A percentile compares a stretch with the other conserved stretches of the same genome.
Evolutionary conservation across 92 coral and sea anemone genomes (phyloP).

Genomic region (Actinostola sp.): DNA sequence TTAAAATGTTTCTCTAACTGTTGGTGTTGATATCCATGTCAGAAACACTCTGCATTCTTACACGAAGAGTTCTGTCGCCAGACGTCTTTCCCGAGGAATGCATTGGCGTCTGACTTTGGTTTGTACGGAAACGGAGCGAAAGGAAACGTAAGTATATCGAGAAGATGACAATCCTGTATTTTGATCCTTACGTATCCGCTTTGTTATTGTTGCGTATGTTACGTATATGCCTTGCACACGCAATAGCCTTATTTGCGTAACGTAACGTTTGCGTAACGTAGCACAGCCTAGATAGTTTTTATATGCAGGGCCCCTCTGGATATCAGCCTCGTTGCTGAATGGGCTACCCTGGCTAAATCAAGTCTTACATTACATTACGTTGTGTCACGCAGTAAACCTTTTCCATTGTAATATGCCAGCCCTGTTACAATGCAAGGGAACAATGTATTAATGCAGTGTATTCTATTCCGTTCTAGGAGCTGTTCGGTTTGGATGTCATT

Average conservation of each 20-base stretch:
- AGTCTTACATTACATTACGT: no score
- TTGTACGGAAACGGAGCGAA: slow-evolving; percentile 89
- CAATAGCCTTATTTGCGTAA: neutral
- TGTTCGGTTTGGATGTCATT: slow-evolving; percentile 90
- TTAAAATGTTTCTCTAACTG: neutral
- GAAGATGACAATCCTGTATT: no score
- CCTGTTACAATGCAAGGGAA: neutral
- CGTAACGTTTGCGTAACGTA: neutral
- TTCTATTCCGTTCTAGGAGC: slow-evolving; percentile 59
- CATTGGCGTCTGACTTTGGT: slow-evolving; percentile 87
- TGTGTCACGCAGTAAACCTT: no score
- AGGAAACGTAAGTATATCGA: slow-evolving; percentile 87
- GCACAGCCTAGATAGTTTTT: neutral
- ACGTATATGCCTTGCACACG: neutral
- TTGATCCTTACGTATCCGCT: no score
- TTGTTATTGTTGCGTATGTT: neutral
- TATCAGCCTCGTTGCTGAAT: no score
- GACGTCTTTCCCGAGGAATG: slow-evolving; percentile 96
- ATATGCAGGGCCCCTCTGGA: no score
- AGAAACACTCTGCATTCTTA: slow-evolving; percentile 93
- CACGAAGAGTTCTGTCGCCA: slow-evolving; percentile 97
- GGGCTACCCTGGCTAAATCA: no score
- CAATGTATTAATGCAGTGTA: neutral
- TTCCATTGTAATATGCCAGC: no score
- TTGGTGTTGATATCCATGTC: neutral